These are phyloP conservation scores for Erethizon dorsatum DNA, from an alignment of 2,797 vertebrate genomes.

Conservation along the genomic window DNA sequence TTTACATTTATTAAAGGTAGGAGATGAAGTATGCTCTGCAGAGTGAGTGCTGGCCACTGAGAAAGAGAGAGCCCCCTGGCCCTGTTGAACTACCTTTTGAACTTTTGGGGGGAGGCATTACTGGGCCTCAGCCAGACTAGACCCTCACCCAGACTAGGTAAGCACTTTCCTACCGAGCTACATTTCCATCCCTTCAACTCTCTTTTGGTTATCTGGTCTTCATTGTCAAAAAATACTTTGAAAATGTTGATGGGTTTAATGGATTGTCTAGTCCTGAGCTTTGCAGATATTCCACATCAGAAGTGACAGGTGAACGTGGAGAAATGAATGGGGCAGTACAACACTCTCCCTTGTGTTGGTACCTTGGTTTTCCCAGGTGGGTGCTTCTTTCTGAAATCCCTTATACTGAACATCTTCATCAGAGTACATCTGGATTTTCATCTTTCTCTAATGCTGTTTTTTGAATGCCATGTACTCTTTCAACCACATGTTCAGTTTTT, in stretches of 20 bases:
- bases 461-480: neutral
- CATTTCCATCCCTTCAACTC: neutral
- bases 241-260: neutral
- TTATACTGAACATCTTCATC: neutral
- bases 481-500: neutral
- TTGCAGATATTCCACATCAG: neutral
- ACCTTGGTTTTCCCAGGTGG: neutral
- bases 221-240: neutral
- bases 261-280: neutral
- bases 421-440: neutral
- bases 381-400: neutral
- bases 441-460: neutral
- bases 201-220: neutral
- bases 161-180: neutral
- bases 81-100: neutral
- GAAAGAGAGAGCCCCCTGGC: neutral
- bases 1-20: neutral
- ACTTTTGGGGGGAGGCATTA: neutral
- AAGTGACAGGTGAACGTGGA: neutral
- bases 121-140: neutral
- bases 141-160: neutral
- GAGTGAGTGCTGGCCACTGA: neutral
- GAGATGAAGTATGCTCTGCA: neutral
- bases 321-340: neutral
- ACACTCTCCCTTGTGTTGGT: neutral